phyloP scores from a whole-genome alignment of 2,888 invertebrate genomes.

The Heterodera filipjevi region DNA sequence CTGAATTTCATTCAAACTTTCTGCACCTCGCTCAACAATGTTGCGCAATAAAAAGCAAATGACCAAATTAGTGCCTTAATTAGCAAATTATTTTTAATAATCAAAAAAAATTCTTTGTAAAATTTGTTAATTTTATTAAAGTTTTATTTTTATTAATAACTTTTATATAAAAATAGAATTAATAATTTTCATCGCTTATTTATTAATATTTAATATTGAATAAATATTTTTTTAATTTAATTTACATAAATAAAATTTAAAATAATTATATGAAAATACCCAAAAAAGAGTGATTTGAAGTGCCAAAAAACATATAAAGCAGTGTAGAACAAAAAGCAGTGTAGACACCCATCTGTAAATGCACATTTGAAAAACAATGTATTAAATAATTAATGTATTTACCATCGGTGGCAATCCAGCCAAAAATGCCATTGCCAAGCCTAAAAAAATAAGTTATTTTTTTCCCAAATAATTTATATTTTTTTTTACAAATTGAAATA shows the following conservation, averaged over 20 bases:
- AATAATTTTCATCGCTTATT: too few species aligned
- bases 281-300: conserved; percentile 42
- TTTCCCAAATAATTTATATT: too few species aligned
- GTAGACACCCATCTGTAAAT: conserved; percentile 37
- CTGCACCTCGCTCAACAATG: conserved; percentile 36
- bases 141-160: too few species aligned
- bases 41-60: conserved; percentile 46
- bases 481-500: too few species aligned
- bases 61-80: conserved; percentile 46
- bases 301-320: conserved; percentile 44
- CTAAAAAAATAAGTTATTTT: conserved; percentile 35
- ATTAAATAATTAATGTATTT: neutral
- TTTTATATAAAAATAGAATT: too few species aligned
- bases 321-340: conserved; percentile 40
- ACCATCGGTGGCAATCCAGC: conserved; percentile 48
- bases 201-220: too few species aligned
- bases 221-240: too few species aligned
- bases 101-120: too few species aligned
- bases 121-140: too few species aligned
- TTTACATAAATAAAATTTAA: neutral
- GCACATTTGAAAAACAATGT: neutral
- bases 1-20: conserved; percentile 16
- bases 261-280: conserved; percentile 13
- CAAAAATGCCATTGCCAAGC: conserved; percentile 48
- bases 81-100: too few species aligned